These are phyloP conservation scores for Cryptotermes secundus DNA, from an alignment of 1,140 invertebrate genomes.

Conservation along the genomic window DNA sequence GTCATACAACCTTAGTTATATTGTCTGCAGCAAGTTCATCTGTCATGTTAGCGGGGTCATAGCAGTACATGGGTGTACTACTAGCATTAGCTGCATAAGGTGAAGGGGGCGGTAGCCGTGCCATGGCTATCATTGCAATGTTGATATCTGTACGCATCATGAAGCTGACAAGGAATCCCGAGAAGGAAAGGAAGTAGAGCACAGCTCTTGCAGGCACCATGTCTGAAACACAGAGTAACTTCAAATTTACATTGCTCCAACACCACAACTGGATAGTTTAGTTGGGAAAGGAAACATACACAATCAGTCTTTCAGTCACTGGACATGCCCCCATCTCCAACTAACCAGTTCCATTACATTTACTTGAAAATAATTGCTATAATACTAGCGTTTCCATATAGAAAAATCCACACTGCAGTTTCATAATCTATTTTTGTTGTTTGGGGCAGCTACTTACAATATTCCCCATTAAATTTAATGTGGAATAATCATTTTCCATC, in stretches of 20 bases:
- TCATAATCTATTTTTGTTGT: too few relatives aligned
- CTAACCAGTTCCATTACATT: too few relatives aligned
- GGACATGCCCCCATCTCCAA: too few relatives aligned
- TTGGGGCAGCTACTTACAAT: too few relatives aligned
- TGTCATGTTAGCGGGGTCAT: slow-evolving; percentile 41
- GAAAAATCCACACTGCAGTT: too few relatives aligned
- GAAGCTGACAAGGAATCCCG: slow-evolving; percentile 70
- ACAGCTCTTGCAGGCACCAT: slow-evolving; percentile 63
- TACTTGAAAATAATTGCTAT: too few relatives aligned
- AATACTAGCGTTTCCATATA: too few relatives aligned
- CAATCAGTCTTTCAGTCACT: too few relatives aligned
- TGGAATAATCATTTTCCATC: too few relatives aligned
- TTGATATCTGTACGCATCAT: slow-evolving; percentile 78
- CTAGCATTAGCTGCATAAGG: slow-evolving; percentile 37
- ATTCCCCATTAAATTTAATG: too few relatives aligned
- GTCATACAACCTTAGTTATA: slow-evolving; percentile 37
- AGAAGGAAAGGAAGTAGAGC: slow-evolving; percentile 69
- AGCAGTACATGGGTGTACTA: slow-evolving; percentile 39
- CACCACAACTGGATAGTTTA: too few relatives aligned
- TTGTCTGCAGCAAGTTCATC: slow-evolving; percentile 13
- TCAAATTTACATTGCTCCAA: neutral
- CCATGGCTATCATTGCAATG: slow-evolving; percentile 69
- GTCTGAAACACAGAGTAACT: slow-evolving; percentile 42
- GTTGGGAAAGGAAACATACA: too few relatives aligned
- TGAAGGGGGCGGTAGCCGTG: slow-evolving; percentile 44